Percentiles rank a stretch among this genome's conserved stretches.
These are phyloP conservation scores for Notoglanidium macrostoma DNA, from an alignment of 2,797 vertebrate genomes.

Conservation along the genomic window DNA sequence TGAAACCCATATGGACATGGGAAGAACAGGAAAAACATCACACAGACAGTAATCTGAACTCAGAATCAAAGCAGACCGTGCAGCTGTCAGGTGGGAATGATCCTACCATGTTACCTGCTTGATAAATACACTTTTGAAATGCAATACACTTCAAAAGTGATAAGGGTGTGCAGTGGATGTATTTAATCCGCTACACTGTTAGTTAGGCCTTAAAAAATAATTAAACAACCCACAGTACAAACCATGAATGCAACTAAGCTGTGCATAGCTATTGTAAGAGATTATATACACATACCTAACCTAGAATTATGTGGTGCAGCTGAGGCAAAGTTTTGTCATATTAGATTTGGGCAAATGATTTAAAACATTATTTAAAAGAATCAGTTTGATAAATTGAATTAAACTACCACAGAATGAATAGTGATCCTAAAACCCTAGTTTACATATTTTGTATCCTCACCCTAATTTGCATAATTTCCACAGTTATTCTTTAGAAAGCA, in stretches of 20 bases:
- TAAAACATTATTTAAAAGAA: too few species aligned
- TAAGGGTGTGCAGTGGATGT: background rate
- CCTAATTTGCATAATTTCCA: background rate
- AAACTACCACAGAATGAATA: background rate
- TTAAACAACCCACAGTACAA: background rate
- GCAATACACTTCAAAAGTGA: too few species aligned
- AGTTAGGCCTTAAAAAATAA: background rate
- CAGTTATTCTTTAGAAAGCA: background rate
- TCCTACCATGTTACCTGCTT: too few species aligned
- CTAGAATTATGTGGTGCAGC: background rate
- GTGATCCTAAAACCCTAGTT: background rate
- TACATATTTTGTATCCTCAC: background rate
- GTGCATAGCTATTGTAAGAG: background rate
- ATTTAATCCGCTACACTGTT: background rate
- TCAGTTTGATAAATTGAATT: background rate
- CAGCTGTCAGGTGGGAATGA: too few species aligned
- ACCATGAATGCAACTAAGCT: background rate
- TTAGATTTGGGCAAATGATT: background rate
- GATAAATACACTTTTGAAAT: too few species aligned
- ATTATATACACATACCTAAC: background rate
- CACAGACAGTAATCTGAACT: too few species aligned
- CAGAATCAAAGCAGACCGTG: too few species aligned
- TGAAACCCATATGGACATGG: too few species aligned
- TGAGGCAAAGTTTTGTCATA: background rate
- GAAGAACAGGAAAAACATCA: too few species aligned